Evolutionary conservation across 1,140 invertebrate species (phyloP).

Genomic region (Triops cancriformis): DNA sequence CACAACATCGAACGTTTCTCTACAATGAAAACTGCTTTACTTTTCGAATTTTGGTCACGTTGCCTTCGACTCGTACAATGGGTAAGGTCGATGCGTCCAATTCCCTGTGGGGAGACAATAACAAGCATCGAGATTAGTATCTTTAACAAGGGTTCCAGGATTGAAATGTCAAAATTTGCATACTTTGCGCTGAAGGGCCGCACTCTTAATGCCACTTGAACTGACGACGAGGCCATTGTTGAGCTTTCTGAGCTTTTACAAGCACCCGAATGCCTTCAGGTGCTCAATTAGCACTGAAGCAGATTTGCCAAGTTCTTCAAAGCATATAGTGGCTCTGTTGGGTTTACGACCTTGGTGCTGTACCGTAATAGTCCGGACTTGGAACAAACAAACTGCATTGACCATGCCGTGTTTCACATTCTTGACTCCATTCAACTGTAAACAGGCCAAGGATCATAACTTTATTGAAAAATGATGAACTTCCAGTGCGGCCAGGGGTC

Average conservation of each 20-base stretch:
- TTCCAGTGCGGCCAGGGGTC: neutral
- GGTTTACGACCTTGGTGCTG: neutral
- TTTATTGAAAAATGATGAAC: neutral
- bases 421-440: neutral
- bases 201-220: neutral
- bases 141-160: neutral
- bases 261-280: neutral
- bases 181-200: neutral
- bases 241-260: neutral
- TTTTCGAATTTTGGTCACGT: neutral
- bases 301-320: neutral
- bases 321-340: neutral
- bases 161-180: neutral
- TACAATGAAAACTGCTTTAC: neutral
- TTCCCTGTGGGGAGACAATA: neutral
- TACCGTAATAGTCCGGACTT: neutral
- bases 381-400: neutral
- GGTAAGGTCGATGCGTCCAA: neutral
- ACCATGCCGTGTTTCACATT: neutral
- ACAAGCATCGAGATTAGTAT: neutral
- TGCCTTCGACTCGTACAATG: neutral
- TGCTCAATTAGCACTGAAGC: neutral
- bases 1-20: too few species aligned
- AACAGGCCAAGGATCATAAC: conserved; percentile 3
- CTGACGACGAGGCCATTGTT: neutral